phyloP scores from a whole-genome alignment of 2,888 invertebrate genomes.

The Sesamia inferens region DNA sequence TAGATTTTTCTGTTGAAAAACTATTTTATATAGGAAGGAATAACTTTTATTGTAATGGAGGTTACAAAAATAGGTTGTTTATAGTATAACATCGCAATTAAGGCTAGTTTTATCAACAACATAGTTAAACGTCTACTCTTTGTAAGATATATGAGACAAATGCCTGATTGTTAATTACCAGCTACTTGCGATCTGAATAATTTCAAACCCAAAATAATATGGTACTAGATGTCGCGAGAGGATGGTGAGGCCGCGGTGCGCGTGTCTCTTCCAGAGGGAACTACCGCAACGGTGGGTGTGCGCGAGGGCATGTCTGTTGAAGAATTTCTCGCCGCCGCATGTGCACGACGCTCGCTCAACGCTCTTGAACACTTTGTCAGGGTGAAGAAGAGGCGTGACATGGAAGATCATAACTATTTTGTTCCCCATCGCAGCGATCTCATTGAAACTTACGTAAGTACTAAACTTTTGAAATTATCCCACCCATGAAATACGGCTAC shows the following conservation, averaged over 20 bases:
- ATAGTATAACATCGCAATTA: not conserved
- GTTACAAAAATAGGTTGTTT: not conserved
- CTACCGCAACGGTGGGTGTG: conserved; percentile 95
- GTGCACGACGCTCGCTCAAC: conserved; percentile 97
- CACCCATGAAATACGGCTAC: not conserved
- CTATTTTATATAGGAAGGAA: conserved; percentile 19
- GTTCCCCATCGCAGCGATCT: conserved; percentile 98
- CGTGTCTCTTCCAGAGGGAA: conserved; percentile 96
- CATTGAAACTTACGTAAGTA: conserved; percentile 98
- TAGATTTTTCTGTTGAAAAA: conserved; percentile 30
- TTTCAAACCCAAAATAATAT: conserved; percentile 6
- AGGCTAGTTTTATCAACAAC: not conserved
- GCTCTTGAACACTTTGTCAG: conserved; percentile 98
- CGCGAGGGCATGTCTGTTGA: conserved; percentile 98
- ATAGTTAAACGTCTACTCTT: not conserved
- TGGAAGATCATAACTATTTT: conserved; percentile 99
- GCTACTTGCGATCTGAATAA: not conserved
- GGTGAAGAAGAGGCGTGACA: conserved; percentile 97
- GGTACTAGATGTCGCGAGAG: conserved; percentile 94
- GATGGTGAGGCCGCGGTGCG: conserved; percentile 96
- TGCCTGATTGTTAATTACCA: not conserved
- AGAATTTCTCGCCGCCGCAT: conserved; percentile 97
- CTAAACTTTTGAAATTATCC: not conserved
- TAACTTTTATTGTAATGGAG: not conserved
- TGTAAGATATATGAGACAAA: not conserved